Percentiles rank a stretch among this genome's conserved stretches.
Conservation (phyloP, 2,888 invertebrate genomes). For the Teinopalpus imperialis region DNA sequence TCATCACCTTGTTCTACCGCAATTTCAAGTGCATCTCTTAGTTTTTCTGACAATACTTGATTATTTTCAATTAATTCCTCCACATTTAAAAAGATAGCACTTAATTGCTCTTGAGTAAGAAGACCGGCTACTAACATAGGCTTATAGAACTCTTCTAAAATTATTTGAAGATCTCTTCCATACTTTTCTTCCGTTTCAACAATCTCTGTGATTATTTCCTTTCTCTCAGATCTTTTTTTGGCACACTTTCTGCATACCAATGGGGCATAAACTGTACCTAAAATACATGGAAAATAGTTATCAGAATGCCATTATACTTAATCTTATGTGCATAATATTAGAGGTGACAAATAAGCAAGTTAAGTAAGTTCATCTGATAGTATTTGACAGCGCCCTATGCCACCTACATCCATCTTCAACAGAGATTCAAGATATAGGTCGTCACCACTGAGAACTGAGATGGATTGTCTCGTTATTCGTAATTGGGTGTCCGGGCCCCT, state of each 20-base stretch:
- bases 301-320: too few species aligned
- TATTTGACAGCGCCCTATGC: too few species aligned
- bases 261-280: constrained; percentile 87
- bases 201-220: constrained; percentile 97
- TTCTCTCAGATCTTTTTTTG: constrained; percentile 93
- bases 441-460: too few species aligned
- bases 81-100: constrained; percentile 95
- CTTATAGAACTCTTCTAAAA: constrained; percentile 95
- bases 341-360: too few species aligned
- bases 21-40: constrained; percentile 93
- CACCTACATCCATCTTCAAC: too few species aligned
- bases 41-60: constrained; percentile 91
- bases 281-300: constrained; percentile 2
- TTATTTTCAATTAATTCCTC: constrained; percentile 95
- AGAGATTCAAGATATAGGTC: too few species aligned
- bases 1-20: constrained; percentile 91
- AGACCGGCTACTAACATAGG: constrained; percentile 97
- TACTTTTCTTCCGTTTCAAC: constrained; percentile 98
- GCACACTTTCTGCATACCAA: constrained; percentile 93
- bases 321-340: too few species aligned
- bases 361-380: too few species aligned
- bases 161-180: constrained; percentile 94
- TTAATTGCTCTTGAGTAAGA: constrained; percentile 94
- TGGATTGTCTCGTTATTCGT: too few species aligned
- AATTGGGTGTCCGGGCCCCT: too few species aligned